Conservation (phyloP, 2,113 vertebrate species). For the Calidris pugnax region DNA sequence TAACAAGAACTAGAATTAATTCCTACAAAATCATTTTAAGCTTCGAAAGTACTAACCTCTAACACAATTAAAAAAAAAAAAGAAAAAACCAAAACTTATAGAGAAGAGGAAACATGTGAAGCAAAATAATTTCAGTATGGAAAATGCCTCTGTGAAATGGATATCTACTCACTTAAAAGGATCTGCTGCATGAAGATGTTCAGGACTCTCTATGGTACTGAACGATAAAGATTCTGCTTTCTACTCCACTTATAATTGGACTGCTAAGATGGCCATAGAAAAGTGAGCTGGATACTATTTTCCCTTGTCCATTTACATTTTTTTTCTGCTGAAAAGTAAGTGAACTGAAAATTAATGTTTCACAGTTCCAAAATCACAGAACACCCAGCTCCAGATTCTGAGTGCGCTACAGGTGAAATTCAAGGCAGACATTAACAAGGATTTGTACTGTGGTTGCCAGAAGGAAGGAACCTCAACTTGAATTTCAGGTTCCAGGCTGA, state of each 20-base stretch:
- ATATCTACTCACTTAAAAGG: background rate
- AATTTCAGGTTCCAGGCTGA: background rate
- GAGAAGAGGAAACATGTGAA: background rate
- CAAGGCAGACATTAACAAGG: background rate
- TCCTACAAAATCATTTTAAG: background rate
- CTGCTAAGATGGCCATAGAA: background rate
- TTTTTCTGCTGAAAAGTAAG: background rate
- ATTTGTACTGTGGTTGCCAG: background rate
- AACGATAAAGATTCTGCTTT: conserved; percentile 4
- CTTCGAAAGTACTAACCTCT: background rate
- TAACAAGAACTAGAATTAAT: background rate
- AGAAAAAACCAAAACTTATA: background rate
- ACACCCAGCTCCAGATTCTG: background rate
- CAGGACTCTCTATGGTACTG: background rate
- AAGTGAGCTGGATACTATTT: background rate
- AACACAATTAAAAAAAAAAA: background rate
- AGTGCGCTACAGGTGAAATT: background rate
- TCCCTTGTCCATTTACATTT: background rate
- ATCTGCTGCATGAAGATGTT: background rate
- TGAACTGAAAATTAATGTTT: background rate
- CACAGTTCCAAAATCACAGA: background rate
- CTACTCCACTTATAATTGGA: background rate
- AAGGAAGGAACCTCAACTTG: background rate
- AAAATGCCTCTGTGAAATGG: background rate
- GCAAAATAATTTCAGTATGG: background rate